Percentiles rank a stretch among this genome's conserved stretches.
Evolutionary conservation across 2,888 invertebrate genomes (phyloP).

Genomic region (Chrysotoxum bicinctum): DNA sequence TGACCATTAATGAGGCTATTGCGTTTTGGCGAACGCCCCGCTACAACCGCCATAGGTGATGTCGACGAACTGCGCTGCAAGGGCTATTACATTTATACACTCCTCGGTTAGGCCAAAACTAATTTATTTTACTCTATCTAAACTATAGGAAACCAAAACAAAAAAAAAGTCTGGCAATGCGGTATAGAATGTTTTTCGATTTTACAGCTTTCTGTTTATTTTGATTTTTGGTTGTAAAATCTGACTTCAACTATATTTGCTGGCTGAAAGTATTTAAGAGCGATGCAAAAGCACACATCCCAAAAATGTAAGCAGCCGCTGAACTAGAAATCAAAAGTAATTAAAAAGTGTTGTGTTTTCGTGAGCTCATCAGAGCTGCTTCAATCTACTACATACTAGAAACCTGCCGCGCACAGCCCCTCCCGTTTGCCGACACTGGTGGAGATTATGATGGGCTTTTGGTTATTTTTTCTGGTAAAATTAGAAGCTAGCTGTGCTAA

Average conservation of each 20-base stretch:
- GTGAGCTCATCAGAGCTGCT: neutral
- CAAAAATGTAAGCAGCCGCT: neutral
- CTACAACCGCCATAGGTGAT: neutral
- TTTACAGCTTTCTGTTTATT: slow-evolving; percentile 48
- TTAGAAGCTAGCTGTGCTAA: slow-evolving; percentile 8
- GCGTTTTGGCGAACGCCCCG: slow-evolving; percentile 28
- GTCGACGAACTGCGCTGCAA: slow-evolving; percentile 14
- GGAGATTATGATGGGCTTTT: neutral
- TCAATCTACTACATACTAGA: neutral
- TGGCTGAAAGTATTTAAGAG: neutral
- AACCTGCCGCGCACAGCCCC: neutral
- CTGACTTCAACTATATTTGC: neutral
- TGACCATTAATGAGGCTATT: slow-evolving; percentile 52
- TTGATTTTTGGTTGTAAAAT: slow-evolving; percentile 43
- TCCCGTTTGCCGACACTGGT: neutral
- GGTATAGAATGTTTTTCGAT: neutral
- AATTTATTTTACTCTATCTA: slow-evolving; percentile 61
- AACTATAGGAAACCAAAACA: slow-evolving; percentile 15
- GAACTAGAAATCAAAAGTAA: slow-evolving; percentile 21
- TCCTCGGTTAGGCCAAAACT: slow-evolving; percentile 29
- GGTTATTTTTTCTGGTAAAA: slow-evolving; percentile 20
- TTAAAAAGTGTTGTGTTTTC: slow-evolving; percentile 1
- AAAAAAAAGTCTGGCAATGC: neutral
- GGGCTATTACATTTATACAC: slow-evolving; percentile 11
- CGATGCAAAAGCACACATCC: neutral